Evolutionary conservation across 2,113 vertebrate species (phyloP), one percentile per base, ranked within the genome.

Genomic region (Bagarius yarrelli): DNA sequence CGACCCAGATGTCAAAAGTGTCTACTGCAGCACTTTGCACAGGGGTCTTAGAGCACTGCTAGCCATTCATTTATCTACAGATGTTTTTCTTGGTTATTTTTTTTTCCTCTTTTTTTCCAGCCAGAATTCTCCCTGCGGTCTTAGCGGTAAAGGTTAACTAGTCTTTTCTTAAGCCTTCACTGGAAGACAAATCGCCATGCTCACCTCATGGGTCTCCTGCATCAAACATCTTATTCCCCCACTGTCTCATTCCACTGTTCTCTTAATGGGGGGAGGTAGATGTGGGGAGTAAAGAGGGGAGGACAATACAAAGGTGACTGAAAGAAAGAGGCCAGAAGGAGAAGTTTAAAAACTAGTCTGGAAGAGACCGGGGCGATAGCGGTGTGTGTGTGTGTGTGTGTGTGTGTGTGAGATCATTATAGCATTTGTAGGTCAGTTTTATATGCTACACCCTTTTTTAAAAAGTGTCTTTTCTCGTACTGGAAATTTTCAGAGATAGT

Each of bases 141-240:
- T 83, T 85, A 72, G 76, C 83, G 70, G 81, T 83, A 86, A 88
- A 85, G 85, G 85, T 88, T 88, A 88, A 86, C 87, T 86, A 88
- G 85, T 86, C 82, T 85, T 86, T 87, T 85, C 86, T 87, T 85
- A 87, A 87, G 86, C 87, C 66, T 88, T 87, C 86, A 86, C 66
- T 18, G 71, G 79, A 86, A 83, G 85, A 88, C 85, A 84, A 88
- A 88, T 88, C 82, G 76, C 80, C 67, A 61, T 79, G 81, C 60
- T 83, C 53, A 75, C 47, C 86, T 84, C 70, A 78, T 67, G 36
- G 81, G 81, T 73, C 55, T 75, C 81, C 76, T 53, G 21, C 76
- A 71, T 66, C 76, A 63, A 75, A 73, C 75, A 79, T 81, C 83
- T 75, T 52, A 52, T 81, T 83, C 74, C 81, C 64, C 36, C 55